Conservation (phyloP, 1,140 invertebrate genomes). For the Physella acuta region DNA sequence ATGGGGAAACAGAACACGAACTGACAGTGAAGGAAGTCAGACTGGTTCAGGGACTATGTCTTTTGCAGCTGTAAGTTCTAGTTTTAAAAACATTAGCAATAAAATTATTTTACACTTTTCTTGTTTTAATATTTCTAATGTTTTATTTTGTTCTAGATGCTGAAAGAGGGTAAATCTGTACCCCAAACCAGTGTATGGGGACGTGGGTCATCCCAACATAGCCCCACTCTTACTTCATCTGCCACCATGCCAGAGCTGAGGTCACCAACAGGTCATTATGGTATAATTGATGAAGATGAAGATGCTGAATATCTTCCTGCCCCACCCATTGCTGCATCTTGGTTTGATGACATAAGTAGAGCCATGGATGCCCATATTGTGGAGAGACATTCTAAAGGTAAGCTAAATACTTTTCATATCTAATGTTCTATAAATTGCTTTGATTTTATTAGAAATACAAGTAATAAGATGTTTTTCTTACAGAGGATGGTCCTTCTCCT, state of each 20-base stretch:
- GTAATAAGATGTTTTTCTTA: neutral
- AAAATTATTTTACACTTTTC: too few relatives aligned
- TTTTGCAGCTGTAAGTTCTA: conserved; percentile 2
- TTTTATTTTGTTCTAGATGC: neutral
- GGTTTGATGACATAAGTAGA: conserved; percentile 9
- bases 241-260: neutral
- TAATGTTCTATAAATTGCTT: neutral
- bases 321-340: conserved; percentile 10
- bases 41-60: conserved; percentile 3
- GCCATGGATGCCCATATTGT: neutral
- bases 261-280: neutral
- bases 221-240: neutral
- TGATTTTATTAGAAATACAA: neutral
- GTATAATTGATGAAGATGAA: conserved; percentile 5
- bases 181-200: neutral
- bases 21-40: conserved; percentile 11
- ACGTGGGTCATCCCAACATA: neutral
- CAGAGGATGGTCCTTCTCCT: neutral
- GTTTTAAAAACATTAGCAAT: neutral
- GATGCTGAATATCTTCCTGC: conserved; percentile 6
- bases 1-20: neutral
- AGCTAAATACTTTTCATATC: neutral
- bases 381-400: neutral
- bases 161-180: neutral
- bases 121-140: neutral